Percentiles rank a stretch among this genome's conserved stretches.
Evolutionary conservation across 2,113 vertebrate genomes (phyloP).

Genomic region (Steatornis caripensis): DNA sequence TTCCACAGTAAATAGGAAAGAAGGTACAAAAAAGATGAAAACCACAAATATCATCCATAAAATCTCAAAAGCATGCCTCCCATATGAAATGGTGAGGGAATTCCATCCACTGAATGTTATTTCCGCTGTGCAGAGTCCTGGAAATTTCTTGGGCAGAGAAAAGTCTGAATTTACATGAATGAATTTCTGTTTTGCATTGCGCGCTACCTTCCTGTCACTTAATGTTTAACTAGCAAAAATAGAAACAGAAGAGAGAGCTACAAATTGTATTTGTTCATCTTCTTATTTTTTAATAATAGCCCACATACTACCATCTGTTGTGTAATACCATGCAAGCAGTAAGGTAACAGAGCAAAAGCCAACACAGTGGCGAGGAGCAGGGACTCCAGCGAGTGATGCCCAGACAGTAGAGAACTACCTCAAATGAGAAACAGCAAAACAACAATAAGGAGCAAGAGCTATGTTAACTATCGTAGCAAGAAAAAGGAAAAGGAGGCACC

Average conservation of each 20-base stretch:
- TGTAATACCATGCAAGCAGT: not conserved
- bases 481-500: not conserved
- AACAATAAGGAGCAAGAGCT: not conserved
- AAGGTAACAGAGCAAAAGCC: not conserved
- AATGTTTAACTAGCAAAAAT: not conserved
- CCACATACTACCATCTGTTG: not conserved
- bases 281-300: slow-evolving; percentile 14
- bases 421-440: not conserved
- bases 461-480: not conserved
- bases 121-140: not conserved
- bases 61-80: not conserved
- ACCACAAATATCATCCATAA: not conserved
- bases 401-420: not conserved
- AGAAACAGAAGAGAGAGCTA: not conserved
- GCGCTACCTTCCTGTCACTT: not conserved
- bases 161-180: slow-evolving; percentile 52
- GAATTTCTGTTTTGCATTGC: not conserved
- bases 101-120: not conserved
- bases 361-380: not conserved
- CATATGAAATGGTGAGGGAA: not conserved
- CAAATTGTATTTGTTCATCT: not conserved
- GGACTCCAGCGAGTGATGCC: not conserved
- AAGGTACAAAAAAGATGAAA: not conserved
- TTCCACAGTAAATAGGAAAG: not conserved
- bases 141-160: slow-evolving; percentile 30